Base-by-base conservation (phyloP, 1,140 invertebrate species). In the Drosophila bocki region DNA sequence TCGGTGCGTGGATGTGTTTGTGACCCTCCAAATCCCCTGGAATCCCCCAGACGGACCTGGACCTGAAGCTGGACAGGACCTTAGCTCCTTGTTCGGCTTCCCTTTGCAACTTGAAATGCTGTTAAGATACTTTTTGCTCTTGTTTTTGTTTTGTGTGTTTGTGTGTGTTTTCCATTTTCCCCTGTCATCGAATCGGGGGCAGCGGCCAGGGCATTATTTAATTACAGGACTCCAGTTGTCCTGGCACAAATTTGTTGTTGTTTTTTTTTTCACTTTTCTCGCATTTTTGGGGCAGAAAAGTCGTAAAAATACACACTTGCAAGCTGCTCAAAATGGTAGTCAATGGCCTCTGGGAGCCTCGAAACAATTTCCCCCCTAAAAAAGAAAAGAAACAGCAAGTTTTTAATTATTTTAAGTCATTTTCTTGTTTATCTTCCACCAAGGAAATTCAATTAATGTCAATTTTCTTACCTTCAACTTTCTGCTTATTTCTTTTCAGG, bases 51-150 rank as follows among this genome's bases (percentile, higher is more conserved):
- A 60, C 45, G 45, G 7, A 33, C n/a, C 45, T 19, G 12, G 5
- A 15, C 37, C 37, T 6, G 26, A 29, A 29, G 26, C 26, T 29
- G 26, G 26, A 29, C 22, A 44, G 56, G 35, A 48, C 42, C 53
- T 50, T 48, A 26, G 47, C 45, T 72, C 41, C 47, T 64, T 63
- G 72, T 60, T 48, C 62, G 42, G 45, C 47, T 45, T 32, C 42
- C 63, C 58, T 82, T 84, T 83, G 83, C 61, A 78, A 83, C 84
- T 84, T 87, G 74, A 80, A 88, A 87, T 88, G 84, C 69, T 64
- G 80, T 88, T 80, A 71, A 88, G 80, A 84, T 80, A 78, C 80
- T 68, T 90, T 74, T 75, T 75, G 37, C 58, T 61, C 42, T 58
- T 75, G 48, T 35, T 60, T 56, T 53, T 75, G 58, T 64, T 65